These are phyloP conservation scores for Vombatus ursinus DNA, from an alignment of 2,113 vertebrate species.

Conservation along the genomic window DNA sequence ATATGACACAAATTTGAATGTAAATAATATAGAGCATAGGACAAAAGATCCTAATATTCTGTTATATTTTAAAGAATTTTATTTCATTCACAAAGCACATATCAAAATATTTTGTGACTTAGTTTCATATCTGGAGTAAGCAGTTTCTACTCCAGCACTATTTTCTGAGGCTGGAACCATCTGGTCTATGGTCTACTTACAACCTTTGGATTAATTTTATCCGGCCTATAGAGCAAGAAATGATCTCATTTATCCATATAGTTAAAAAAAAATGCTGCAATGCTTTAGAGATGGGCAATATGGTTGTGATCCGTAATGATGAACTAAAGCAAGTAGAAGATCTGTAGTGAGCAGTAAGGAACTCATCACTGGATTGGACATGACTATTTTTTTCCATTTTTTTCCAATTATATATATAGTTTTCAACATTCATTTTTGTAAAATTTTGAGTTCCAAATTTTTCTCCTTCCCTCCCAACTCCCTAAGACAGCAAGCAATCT, in stretches of 20 bases:
- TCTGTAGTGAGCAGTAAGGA: background rate
- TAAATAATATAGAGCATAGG: background rate
- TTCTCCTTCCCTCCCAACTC: no score
- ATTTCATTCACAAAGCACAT: background rate
- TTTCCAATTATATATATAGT: no score
- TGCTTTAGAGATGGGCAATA: background rate
- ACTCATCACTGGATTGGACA: background rate
- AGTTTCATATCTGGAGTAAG: background rate
- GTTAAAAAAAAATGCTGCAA: background rate
- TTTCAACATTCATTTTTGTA: no score
- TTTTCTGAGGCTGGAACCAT: background rate
- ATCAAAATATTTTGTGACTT: background rate
- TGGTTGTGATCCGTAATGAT: background rate
- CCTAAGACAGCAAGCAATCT: no score
- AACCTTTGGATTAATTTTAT: background rate
- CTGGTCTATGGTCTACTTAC: background rate
- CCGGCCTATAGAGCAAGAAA: background rate
- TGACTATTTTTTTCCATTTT: background rate
- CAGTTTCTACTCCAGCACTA: background rate
- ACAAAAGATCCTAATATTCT: background rate
- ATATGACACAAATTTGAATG: background rate
- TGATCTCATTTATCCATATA: background rate
- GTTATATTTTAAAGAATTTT: background rate
- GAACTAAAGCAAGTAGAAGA: background rate
- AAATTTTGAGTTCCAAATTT: no score